Percentiles rank a stretch among this genome's conserved stretches.
These are phyloP conservation scores for Spheniscus humboldti DNA, from an alignment of 2,797 vertebrate genomes.

Conservation along the genomic window DNA sequence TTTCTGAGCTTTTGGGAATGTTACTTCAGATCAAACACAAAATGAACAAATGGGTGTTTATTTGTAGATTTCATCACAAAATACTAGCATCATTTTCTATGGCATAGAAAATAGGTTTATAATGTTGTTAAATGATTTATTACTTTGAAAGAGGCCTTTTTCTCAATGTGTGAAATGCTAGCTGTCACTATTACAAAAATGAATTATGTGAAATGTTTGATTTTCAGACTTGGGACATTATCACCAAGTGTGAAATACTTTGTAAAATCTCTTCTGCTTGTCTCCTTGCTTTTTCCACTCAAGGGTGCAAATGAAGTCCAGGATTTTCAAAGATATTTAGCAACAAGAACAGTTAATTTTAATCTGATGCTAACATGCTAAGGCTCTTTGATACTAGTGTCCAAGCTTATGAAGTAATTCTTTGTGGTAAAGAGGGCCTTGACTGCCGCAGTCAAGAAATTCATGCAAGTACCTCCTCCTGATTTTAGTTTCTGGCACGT, in stretches of 20 bases:
- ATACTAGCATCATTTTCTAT: not conserved
- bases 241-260: not conserved
- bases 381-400: not conserved
- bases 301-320: not conserved
- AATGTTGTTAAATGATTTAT: not conserved
- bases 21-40: not conserved
- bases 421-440: not conserved
- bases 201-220: not conserved
- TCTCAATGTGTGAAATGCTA: not conserved
- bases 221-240: not conserved
- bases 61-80: not conserved
- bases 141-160: not conserved
- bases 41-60: not conserved
- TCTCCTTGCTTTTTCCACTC: not conserved
- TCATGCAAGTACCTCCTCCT: not conserved
- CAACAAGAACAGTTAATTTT: not conserved
- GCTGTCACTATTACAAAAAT: not conserved
- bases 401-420: not conserved
- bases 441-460: not conserved
- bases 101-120: not conserved
- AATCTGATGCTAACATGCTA: not conserved
- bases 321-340: not conserved
- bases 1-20: not conserved
- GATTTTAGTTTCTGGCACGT: not conserved
- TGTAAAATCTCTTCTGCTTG: not conserved